A percentile compares a stretch with the other conserved stretches of the same genome.
phyloP scores from a whole-genome alignment of 2,888 invertebrate species.

The Platypus cylindrus region DNA sequence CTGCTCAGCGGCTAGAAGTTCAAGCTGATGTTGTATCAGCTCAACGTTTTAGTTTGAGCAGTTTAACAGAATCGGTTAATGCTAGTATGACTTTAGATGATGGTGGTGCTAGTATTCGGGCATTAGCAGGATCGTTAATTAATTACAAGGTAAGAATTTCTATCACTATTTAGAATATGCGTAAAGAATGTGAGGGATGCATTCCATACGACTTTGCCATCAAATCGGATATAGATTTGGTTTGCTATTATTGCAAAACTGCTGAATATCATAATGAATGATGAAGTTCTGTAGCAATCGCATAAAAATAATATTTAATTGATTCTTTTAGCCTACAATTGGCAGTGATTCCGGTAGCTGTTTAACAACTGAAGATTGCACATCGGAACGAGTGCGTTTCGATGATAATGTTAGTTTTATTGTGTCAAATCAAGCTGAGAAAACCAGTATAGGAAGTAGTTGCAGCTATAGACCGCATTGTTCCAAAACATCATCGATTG shows the following conservation, averaged over 20 bases:
- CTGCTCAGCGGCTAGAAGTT: slow-evolving; percentile 50
- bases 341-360: slow-evolving; percentile 36
- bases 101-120: slow-evolving; percentile 58
- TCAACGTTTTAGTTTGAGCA: slow-evolving; percentile 53
- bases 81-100: slow-evolving; percentile 48
- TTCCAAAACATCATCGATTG: slow-evolving; percentile 19
- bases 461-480: slow-evolving; percentile 32
- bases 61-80: slow-evolving; percentile 54
- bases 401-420: slow-evolving; percentile 51
- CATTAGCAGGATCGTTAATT: slow-evolving; percentile 63
- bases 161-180: too few species aligned
- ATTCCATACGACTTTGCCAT: too few species aligned
- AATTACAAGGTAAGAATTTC: slow-evolving; percentile 44
- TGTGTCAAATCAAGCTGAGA: slow-evolving; percentile 33
- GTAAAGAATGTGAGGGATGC: too few species aligned
- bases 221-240: too few species aligned
- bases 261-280: not conserved
- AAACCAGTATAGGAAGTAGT: slow-evolving; percentile 34
- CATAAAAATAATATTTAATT: not conserved
- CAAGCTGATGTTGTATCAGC: slow-evolving; percentile 51
- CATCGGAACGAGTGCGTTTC: slow-evolving; percentile 50
- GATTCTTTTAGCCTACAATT: slow-evolving; percentile 30
- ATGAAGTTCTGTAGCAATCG: not conserved
- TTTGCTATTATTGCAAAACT: not conserved
- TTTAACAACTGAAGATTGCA: slow-evolving; percentile 39